Evolutionary conservation across 2,113 vertebrate species (phyloP).

Genomic region (Hypanus sabinus): DNA sequence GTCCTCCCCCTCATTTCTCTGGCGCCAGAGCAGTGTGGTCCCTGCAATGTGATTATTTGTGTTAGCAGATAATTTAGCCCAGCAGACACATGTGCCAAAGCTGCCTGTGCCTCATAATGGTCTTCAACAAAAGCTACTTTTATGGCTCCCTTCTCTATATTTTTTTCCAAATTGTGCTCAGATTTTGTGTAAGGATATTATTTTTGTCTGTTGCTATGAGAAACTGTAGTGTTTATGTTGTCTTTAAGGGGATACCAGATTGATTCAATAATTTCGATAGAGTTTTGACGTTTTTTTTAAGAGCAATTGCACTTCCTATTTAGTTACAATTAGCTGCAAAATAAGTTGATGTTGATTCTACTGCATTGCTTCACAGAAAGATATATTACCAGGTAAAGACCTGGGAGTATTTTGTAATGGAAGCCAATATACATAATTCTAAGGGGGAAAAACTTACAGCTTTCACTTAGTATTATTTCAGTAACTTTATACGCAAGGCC

Average conservation of each 20-base stretch:
- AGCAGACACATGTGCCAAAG: slow-evolving; percentile 53
- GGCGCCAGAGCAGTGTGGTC: slow-evolving; percentile 54
- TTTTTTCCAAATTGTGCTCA: slow-evolving; percentile 38
- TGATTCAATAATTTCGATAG: slow-evolving; percentile 29
- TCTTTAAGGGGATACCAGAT: slow-evolving; percentile 8
- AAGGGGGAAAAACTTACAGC: not conserved
- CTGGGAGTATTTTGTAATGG: not conserved
- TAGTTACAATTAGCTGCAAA: slow-evolving; percentile 22
- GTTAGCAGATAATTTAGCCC: slow-evolving; percentile 65
- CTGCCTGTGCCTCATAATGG: slow-evolving; percentile 50
- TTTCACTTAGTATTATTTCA: slow-evolving; percentile 31
- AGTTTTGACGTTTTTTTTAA: slow-evolving; percentile 32
- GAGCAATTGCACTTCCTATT: slow-evolving; percentile 38
- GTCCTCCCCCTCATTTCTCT: slow-evolving; percentile 42
- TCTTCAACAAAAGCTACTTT: slow-evolving; percentile 46
- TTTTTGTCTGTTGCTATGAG: slow-evolving; percentile 40
- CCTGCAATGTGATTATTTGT: slow-evolving; percentile 62
- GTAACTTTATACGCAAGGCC: slow-evolving; percentile 4
- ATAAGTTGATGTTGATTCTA: slow-evolving; percentile 28
- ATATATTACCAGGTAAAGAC: slow-evolving; percentile 19
- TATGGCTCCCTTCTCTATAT: slow-evolving; percentile 40
- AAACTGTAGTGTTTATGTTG: slow-evolving; percentile 16
- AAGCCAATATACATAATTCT: slow-evolving; percentile 25
- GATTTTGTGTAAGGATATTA: slow-evolving; percentile 25
- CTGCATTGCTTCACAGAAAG: slow-evolving; percentile 10